Conservation (phyloP, 1,140 invertebrate genomes). For the Drosophila auraria region DNA sequence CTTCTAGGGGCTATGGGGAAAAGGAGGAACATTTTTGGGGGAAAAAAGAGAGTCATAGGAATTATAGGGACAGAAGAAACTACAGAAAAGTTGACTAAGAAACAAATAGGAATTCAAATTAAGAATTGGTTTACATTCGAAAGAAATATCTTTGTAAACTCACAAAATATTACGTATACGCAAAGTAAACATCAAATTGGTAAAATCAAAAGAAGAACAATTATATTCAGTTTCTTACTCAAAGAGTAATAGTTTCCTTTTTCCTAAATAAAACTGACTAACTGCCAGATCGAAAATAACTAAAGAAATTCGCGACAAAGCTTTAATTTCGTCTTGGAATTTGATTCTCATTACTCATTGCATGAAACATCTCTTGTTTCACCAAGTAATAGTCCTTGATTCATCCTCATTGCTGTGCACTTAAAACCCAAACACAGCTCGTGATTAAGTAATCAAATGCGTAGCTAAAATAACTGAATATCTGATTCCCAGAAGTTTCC, state of each 20-base stretch:
- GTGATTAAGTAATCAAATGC: conserved; percentile 1
- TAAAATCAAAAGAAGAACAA: neutral
- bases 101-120: too few relatives aligned
- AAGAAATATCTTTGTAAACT: neutral
- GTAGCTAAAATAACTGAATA: neutral
- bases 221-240: neutral
- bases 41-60: neutral
- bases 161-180: neutral
- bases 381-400: conserved; percentile 1
- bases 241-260: neutral
- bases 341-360: conserved; percentile 2
- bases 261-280: neutral
- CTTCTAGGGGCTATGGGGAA: neutral
- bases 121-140: neutral
- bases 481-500: conserved; percentile 16
- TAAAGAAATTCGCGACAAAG: neutral
- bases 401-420: neutral
- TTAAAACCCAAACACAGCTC: neutral
- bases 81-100: too few relatives aligned
- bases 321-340: neutral
- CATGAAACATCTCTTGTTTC: conserved; percentile 1
- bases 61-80: neutral
- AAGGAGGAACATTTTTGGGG: neutral
- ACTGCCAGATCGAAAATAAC: neutral
- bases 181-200: neutral